Conservation (phyloP, 2,888 invertebrate species). For the Napeogenes sylphis region DNA sequence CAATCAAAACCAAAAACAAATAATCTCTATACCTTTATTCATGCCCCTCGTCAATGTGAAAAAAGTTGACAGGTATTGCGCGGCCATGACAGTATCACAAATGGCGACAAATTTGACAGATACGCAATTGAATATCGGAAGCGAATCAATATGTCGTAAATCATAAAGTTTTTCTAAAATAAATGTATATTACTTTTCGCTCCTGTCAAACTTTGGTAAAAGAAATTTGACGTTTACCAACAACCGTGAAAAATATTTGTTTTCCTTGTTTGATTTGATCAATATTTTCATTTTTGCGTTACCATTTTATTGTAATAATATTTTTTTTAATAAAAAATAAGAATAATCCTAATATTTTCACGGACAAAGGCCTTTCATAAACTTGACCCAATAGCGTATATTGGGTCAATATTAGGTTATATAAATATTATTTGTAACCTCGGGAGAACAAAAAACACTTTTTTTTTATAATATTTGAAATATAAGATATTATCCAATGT, state of each 20-base stretch:
- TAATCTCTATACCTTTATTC: slow-evolving; percentile 28
- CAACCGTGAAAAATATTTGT: background rate
- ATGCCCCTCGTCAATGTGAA: slow-evolving; percentile 36
- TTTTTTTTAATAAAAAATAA: too few species aligned
- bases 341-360: too few species aligned
- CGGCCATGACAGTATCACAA: slow-evolving; percentile 36
- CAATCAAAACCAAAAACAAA: slow-evolving; percentile 26
- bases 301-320: too few species aligned
- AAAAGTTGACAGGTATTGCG: slow-evolving; percentile 37
- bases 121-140: slow-evolving; percentile 27
- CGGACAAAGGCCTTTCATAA: too few species aligned
- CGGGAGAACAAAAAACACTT: too few species aligned
- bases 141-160: slow-evolving; percentile 8
- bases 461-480: too few species aligned
- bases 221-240: slow-evolving; percentile 6
- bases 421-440: too few species aligned
- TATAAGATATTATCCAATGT: too few species aligned
- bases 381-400: too few species aligned
- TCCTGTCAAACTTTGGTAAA: slow-evolving; percentile 5
- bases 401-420: too few species aligned
- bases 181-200: slow-evolving; percentile 4
- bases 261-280: background rate
- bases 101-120: slow-evolving; percentile 36
- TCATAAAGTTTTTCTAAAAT: slow-evolving; percentile 16
- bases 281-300: too few species aligned